Conservation (phyloP, 2,113 vertebrate genomes). For the Psittacula cyanocephala region DNA sequence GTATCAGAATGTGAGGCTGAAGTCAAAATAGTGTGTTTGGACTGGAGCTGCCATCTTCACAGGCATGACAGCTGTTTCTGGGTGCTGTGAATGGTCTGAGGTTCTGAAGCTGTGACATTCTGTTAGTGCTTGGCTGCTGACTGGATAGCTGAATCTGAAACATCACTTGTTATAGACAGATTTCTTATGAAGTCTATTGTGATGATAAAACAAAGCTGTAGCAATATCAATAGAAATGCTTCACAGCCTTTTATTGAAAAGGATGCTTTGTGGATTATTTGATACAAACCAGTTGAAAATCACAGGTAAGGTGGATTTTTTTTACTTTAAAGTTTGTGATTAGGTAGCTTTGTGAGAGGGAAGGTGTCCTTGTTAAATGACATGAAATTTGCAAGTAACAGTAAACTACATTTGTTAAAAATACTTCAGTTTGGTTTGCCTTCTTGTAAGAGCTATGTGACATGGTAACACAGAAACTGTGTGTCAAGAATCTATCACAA, state of each 20-base stretch:
- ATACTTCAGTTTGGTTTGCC: background rate
- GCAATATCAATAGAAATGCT: background rate
- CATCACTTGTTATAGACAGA: background rate
- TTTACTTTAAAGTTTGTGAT: background rate
- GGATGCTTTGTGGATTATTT: background rate
- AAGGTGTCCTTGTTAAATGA: background rate
- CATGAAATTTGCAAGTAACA: background rate
- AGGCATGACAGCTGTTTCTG: background rate
- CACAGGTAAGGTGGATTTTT: background rate
- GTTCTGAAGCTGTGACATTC: background rate
- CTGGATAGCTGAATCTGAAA: background rate
- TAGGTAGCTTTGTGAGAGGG: background rate
- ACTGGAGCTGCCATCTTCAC: rapidly evolving
- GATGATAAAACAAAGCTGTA: background rate
- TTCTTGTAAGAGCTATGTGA: background rate
- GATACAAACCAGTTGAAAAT: background rate
- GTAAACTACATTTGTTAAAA: background rate
- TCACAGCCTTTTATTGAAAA: background rate
- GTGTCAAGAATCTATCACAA: background rate
- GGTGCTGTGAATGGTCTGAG: background rate
- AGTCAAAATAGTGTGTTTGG: background rate
- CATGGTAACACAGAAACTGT: background rate
- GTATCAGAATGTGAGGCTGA: background rate
- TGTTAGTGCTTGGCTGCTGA: background rate
- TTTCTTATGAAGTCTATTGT: background rate